Conservation (phyloP, 2,113 vertebrate genomes). For the Mustela lutreola region DNA sequence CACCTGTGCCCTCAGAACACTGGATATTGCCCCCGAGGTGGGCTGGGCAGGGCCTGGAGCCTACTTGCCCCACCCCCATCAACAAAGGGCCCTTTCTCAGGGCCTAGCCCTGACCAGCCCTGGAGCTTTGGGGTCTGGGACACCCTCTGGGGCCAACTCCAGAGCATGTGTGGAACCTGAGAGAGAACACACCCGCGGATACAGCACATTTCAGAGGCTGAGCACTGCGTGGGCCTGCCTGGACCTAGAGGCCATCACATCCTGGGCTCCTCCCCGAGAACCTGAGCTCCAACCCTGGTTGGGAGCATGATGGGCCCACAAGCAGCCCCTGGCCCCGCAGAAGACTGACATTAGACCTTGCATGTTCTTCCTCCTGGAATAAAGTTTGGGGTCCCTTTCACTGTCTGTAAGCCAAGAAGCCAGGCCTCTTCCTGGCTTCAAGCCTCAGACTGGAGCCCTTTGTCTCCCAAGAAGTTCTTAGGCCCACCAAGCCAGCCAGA, state of each 20-base stretch:
- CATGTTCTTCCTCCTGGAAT: background rate
- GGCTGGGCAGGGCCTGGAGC: background rate
- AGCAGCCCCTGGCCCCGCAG: background rate
- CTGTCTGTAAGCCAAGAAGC: background rate
- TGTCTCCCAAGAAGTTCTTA: background rate
- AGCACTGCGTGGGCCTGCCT: background rate
- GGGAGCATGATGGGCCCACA: rapidly evolving
- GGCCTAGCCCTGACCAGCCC: background rate
- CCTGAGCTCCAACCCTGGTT: rapidly evolving
- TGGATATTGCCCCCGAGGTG: rapidly evolving
- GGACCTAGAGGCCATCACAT: background rate
- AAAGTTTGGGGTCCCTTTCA: background rate
- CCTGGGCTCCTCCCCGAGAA: background rate
- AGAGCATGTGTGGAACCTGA: background rate
- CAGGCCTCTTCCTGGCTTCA: background rate
- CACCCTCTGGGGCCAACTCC: background rate
- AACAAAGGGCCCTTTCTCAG: background rate
- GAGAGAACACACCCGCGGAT: background rate
- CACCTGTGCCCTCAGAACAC: background rate
- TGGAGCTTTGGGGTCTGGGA: background rate
- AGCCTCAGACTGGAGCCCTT: background rate
- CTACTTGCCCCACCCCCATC: background rate
- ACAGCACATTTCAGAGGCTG: rapidly evolving
- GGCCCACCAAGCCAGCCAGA: background rate
- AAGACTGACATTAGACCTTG: background rate